Evolutionary conservation across 2,888 invertebrate genomes (phyloP), one percentile per base, ranked within the genome.

Genomic region (Vesta saturnalis): DNA sequence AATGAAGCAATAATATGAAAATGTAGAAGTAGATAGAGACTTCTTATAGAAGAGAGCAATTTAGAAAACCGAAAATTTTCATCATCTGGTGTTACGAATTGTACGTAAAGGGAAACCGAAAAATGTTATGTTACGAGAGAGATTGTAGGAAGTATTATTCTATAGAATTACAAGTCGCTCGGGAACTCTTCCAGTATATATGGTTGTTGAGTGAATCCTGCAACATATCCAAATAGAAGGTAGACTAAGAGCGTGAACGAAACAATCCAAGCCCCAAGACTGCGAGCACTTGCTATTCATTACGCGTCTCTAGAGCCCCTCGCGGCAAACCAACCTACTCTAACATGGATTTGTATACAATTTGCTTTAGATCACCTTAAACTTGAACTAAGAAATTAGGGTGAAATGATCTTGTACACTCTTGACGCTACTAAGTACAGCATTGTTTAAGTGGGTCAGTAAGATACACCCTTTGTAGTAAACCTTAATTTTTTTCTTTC

Each of bases 261-360:
- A 78, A 77, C 76, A 78, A 77, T 77, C 75, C 75, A 71, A 73
- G 74, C 68, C 60, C 67, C 64, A 61, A 66, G 69, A 68, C 70
- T 69, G 72, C 73, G 68, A 72, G 71, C 74, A 76, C 77, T 76
- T 74, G 73, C 74, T 74, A 77, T 76, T 79, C 78, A 77, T 78
- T 78, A 78, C 77, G 72, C 74, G 77, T 74, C 77, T 77, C 78
- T 69, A 78, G 79, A 76, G 78, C 64, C 77, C 76, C 77, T 77
- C 75, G 76, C 75, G 76, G 75, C 76, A 72, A 70, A 73, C 70
- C 77, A 72, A 73, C 74, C 69, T 71, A 74, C 74, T 76, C 68
- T 72, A 69, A 70, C 68, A 74, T 73, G 77, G 77, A 77, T 77
- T 77, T 77, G 77, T 77, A 75, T 77, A 77, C 77, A 77, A 77